Base-by-base conservation (phyloP, 2,797 vertebrate genomes). In the Channallabes apus region DNA sequence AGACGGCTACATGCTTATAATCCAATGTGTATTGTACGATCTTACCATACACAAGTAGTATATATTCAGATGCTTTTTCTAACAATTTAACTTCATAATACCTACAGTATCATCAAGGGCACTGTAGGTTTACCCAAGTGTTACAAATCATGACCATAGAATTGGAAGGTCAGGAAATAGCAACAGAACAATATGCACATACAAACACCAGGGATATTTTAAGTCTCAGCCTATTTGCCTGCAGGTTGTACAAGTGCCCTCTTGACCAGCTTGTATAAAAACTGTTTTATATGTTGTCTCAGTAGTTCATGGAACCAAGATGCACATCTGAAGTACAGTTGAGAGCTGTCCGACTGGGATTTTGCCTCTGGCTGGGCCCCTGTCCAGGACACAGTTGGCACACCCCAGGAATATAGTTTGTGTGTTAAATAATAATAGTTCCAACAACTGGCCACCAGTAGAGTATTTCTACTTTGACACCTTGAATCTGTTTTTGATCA, bases 201-300 rank as follows among this genome's bases (percentile, higher is more conserved):
- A 79, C 6, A 61, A 24, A 24, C 32, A 38, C 22, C 58, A 41
- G 29, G 18, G 27, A 35, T 18, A 58, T 20, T 38, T 78, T 38
- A n/a, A 24, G 29, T 38, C 56, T 61, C 22, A 62, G 32, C 12
- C 22, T 1, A n/a, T 62, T 62, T 62, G 77, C 77, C 77, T 62
- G 61, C 58, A 24, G 58, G 32, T 79, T 80, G 59, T 64, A 80
- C n/a, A 80, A n/a, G 22, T 64, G 58, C 77, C 77, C 58, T 64
- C 59, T 46, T 64, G 18, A 22, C 22, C 22, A 41, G 12, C 35
- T 62, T 80, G 32, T 46, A 27, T 80, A 80, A 64, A 62, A 80
- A 41, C 59, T 80, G 6, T 59, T 64, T 46, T 80, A 64, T 64
- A 80, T 80, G 24, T 64, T 80, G 24, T 64, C 15, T 27, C 24